A percentile compares a stretch with the other conserved stretches of the same genome.
Evolutionary conservation across 2,797 vertebrate species (phyloP).

Genomic region (Sebastes hubbsi): DNA sequence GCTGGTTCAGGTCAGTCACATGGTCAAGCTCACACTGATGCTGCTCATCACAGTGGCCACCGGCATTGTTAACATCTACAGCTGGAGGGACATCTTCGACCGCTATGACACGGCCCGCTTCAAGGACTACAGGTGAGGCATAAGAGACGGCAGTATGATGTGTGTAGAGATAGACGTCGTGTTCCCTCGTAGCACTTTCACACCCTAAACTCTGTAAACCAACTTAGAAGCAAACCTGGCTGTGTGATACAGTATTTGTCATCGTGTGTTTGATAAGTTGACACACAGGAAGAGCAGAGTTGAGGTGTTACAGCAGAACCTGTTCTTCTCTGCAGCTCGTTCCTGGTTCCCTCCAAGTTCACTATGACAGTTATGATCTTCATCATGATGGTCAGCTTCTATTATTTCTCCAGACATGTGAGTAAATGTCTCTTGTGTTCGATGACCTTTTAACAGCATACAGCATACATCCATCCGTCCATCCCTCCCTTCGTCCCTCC

Average conservation of each 20-base stretch:
- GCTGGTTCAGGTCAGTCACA: conserved; percentile 98
- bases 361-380: conserved; percentile 92
- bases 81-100: conserved; percentile 92
- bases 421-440: conserved; percentile 61
- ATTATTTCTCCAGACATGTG: conserved; percentile 96
- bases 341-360: conserved; percentile 91
- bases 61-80: conserved; percentile 89
- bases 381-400: conserved; percentile 96
- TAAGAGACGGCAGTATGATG: background rate
- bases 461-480: no score
- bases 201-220: background rate
- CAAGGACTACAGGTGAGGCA: conserved; percentile 84
- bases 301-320: background rate
- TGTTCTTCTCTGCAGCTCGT: conserved; percentile 76
- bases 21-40: conserved; percentile 97
- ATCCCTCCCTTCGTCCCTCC: no score
- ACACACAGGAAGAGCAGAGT: background rate
- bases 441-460: background rate
- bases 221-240: background rate
- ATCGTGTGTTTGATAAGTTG: background rate
- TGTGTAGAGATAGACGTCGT: background rate
- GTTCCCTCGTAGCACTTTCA: background rate
- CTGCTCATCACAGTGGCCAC: conserved; percentile 86
- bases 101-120: conserved; percentile 87
- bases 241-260: background rate